These are phyloP conservation scores for Leucophenga varia DNA, from an alignment of 1,140 invertebrate genomes.

Conservation along the genomic window DNA sequence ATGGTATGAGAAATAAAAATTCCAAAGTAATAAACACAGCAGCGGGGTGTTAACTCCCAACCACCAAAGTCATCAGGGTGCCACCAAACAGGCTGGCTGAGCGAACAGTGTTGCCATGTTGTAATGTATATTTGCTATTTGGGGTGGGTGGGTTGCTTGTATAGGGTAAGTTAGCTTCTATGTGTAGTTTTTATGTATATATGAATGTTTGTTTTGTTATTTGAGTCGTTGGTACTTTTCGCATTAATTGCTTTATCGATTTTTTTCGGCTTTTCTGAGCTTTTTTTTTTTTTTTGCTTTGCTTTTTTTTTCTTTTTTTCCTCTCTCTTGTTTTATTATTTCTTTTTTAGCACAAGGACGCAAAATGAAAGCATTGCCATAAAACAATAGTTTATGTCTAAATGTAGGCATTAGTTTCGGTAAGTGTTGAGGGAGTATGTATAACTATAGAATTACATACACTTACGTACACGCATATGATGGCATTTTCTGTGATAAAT, in stretches of 20 bases:
- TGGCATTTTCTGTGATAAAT: too few species aligned
- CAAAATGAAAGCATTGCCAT: conserved; percentile 14
- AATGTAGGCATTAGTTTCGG: too few species aligned
- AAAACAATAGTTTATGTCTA: too few species aligned
- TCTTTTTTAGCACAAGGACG: conserved; percentile 49
- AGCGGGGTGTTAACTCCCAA: too few species aligned
- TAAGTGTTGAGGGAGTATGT: too few species aligned
- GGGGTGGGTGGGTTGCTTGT: conserved; percentile 13
- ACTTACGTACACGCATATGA: too few species aligned
- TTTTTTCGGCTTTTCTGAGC: conserved; percentile 29
- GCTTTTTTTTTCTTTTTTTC: conserved; percentile 5
- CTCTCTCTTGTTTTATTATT: conserved; percentile 8
- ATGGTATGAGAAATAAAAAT: conserved; percentile 2
- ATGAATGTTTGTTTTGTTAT: conserved; percentile 10
- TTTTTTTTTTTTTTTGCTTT: conserved; percentile 10
- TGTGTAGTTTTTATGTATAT: conserved; percentile 37
- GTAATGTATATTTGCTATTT: too few species aligned
- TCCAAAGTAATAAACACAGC: background rate
- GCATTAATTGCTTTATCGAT: conserved; percentile 53
- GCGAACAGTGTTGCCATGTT: too few species aligned
- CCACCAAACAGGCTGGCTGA: too few species aligned
- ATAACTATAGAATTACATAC: too few species aligned
- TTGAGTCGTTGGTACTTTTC: conserved; percentile 31
- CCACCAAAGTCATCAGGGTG: too few species aligned
- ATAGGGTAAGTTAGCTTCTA: conserved; percentile 22